Evolutionary conservation across 2,797 vertebrate species (phyloP), one percentile per base, ranked within the genome.

Genomic region (Cuniculus paca): DNA sequence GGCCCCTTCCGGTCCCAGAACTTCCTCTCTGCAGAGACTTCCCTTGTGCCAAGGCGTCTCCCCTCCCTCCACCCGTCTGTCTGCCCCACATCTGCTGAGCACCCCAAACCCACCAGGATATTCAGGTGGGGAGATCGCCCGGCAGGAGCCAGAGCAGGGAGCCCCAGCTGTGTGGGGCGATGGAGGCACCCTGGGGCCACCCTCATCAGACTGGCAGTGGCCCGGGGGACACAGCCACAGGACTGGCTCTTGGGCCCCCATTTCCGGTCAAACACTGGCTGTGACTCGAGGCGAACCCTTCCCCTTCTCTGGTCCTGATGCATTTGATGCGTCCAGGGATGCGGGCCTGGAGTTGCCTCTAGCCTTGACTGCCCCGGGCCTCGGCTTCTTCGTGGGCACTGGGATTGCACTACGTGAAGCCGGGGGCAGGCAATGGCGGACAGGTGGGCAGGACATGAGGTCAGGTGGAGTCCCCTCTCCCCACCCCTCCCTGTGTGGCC

Each of bases 351-450:
- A 39, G 17, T 28, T 24, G 16, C 72, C 92, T 50, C 20, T 4
- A 5, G 61, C 39, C 81, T 54, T 12, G 8, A 20, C 63, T 31
- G n/a, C 24, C 20, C 6, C 2, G 39, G 42, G 42, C 24, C 72
- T 75, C 0, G 42, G 19, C 48, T 68, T 78, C 72, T 70, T 39
- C 28, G 14, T 24, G n/a, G 9, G 12, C 34, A 8, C 2, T 3
- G 36, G 9, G 28, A 24, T 22, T 14, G 0, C 2, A 0, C 1
- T 2, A 22, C 20, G 1, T 14, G 61, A 22, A 6, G 42, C n/a
- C 39, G 31, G 13, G 36, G 34, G 36, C 9, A 24, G 26, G 3
- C 2, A 19, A 16, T 1, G 0, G 0, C 1, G 28, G 54, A 22
- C 1, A 1, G 42, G 42, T 17, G 26, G 42, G 9, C 24, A 17